A percentile compares a stretch with the other conserved stretches of the same genome.
Conservation (phyloP, 2,797 vertebrate species). For the Oryzias dopingdopingensis region DNA sequence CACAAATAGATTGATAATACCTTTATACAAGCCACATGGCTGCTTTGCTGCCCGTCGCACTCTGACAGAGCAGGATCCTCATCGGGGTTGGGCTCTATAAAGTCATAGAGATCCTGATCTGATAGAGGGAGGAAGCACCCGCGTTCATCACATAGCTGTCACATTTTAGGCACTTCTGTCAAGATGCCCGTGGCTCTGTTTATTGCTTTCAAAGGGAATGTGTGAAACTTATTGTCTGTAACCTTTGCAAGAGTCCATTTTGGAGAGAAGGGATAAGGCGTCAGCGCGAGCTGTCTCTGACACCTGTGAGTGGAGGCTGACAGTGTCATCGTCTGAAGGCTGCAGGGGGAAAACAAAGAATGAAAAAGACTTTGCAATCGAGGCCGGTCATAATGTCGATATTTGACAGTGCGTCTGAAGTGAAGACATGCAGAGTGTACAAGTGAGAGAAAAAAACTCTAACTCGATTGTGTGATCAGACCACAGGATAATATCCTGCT, state of each 20-base stretch:
- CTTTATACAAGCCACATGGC: slow-evolving; percentile 88
- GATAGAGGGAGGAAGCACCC: slow-evolving; percentile 74
- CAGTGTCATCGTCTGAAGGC: slow-evolving; percentile 98
- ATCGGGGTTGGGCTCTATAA: slow-evolving; percentile 86
- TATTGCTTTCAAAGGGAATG: slow-evolving; percentile 60
- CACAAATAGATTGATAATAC: slow-evolving; percentile 61
- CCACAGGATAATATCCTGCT: too few species aligned
- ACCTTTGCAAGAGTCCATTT: slow-evolving; percentile 85
- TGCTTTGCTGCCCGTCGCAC: slow-evolving; percentile 80
- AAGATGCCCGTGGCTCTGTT: slow-evolving; percentile 53
- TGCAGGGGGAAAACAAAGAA: slow-evolving; percentile 54
- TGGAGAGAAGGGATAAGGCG: slow-evolving; percentile 82
- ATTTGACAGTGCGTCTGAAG: too few species aligned
- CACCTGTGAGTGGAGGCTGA: slow-evolving; percentile 97
- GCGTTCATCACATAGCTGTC: slow-evolving; percentile 61
- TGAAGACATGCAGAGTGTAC: too few species aligned
- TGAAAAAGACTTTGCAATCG: not conserved
- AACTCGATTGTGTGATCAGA: too few species aligned
- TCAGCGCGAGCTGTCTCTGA: slow-evolving; percentile 92
- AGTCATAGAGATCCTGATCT: slow-evolving; percentile 91
- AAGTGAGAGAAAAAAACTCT: too few species aligned
- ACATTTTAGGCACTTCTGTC: slow-evolving; percentile 66
- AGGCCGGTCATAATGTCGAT: not conserved
- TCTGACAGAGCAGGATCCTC: slow-evolving; percentile 88
- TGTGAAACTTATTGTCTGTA: slow-evolving; percentile 65